Base-by-base conservation (phyloP, 2,797 vertebrate species). In the Mormyrus hasselquistii region DNA sequence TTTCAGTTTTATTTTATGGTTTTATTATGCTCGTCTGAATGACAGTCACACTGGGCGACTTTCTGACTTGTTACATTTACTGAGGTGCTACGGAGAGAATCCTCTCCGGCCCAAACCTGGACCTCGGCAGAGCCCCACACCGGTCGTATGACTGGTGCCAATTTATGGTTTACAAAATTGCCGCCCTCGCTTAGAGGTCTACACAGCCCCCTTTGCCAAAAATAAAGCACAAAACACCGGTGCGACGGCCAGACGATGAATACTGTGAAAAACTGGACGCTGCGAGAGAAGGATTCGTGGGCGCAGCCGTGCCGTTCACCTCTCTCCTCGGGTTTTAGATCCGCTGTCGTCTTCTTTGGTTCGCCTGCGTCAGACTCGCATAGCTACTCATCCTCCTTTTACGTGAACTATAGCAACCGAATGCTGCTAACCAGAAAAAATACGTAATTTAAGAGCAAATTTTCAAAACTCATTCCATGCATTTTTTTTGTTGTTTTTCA, bases 141-240 rank as follows among this genome's bases (percentile, higher is more conserved):
- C 96, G 95, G 95, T 95, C 93, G 92, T 94, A 93, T 92, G 94
- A 91, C 92, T 92, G 25, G 93, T 94, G 91, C 93, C 92, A 91
- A 94, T 91, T 88, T 85, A 91, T 89, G 84, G 92, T 92, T 92
- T 90, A 91, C 93, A 91, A 52, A 69, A 85, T 50, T 5, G 59
- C 47, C 16, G 88, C 90, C 93, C 90, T 93, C 93, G 94, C 95
- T 94, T 94, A 96, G 94, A 94, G 94, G 95, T 10, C 41, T 93
- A 91, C 91, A 90, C 88, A 53, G 90, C 79, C 93, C 69, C 91
- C 92, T 90, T 93, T 91, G 95, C 91, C 94, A 92, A 92, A 94
- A 69, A 69, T 34, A 69, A 96, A 97, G 97, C 97, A 98, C 97
- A 97, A 94, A 95, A 91, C 89, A 91, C 93, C 16, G 6, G 95